Conservation (phyloP, 37 sponge, comb jelly and placozoan genomes). For the Amphimedon queenslandica region DNA sequence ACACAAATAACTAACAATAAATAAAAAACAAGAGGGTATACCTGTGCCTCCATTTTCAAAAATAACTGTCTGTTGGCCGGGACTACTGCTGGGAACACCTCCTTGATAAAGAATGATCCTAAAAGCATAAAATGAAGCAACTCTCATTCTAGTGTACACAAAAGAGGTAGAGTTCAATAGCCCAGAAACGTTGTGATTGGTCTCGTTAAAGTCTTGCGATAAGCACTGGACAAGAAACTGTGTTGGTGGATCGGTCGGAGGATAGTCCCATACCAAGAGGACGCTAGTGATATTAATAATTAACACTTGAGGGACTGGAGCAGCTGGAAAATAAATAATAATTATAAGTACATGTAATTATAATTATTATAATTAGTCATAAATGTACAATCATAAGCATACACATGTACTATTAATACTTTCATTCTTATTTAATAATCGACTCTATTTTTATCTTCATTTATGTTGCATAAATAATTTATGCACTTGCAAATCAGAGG, state of each 20-base stretch:
- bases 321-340: too few relatives aligned
- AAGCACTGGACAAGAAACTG: background rate
- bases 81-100: background rate
- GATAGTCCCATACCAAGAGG: background rate
- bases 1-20: background rate
- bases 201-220: background rate
- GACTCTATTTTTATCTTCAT: too few relatives aligned
- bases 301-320: background rate
- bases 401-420: too few relatives aligned
- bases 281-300: background rate
- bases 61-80: background rate
- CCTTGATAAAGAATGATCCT: background rate
- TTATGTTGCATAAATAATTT: too few relatives aligned
- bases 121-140: background rate
- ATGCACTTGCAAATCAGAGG: too few relatives aligned
- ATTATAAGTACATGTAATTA: too few relatives aligned
- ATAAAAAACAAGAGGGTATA: background rate
- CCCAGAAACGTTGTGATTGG: too few relatives aligned
- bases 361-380: too few relatives aligned
- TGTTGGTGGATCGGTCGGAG: background rate
- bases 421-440: too few relatives aligned
- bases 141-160: background rate
- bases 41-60: constrained; percentile 1
- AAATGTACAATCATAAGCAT: background rate
- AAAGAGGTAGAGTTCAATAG: background rate